Conservation (phyloP, 1,140 invertebrate species). For the Camponotus vicinus region DNA sequence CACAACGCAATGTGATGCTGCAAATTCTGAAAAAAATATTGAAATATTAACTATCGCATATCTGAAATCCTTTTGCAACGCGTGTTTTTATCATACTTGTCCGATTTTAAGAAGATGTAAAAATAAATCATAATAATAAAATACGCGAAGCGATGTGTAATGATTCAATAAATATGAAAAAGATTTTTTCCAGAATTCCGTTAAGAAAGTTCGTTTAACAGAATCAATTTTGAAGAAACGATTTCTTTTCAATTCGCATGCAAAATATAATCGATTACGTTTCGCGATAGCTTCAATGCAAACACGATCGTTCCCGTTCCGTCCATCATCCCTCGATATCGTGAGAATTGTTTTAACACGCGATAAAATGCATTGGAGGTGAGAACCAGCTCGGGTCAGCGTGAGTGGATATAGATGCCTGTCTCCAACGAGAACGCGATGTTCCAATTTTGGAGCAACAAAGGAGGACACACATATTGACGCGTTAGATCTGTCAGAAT, state of each 20-base stretch:
- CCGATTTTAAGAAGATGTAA: not conserved
- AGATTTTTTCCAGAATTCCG: not conserved
- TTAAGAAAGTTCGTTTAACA: not conserved
- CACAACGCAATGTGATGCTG: too few species aligned
- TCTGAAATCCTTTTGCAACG: too few species aligned
- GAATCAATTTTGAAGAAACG: not conserved
- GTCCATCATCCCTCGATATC: constrained; percentile 43
- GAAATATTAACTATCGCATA: too few species aligned
- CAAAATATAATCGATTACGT: constrained; percentile 36
- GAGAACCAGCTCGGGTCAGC: constrained; percentile 52
- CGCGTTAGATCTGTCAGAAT: constrained; percentile 41
- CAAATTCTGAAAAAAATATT: too few species aligned
- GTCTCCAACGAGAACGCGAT: constrained; percentile 59
- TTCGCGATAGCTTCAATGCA: constrained; percentile 33
- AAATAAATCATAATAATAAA: not conserved
- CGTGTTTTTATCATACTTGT: not conserved
- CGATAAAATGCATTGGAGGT: constrained; percentile 62
- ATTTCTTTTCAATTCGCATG: not conserved
- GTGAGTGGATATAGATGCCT: constrained; percentile 65
- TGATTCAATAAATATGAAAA: not conserved
- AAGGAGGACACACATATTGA: constrained; percentile 42
- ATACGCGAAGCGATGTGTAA: not conserved
- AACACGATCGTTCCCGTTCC: constrained; percentile 40
- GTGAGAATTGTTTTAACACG: constrained; percentile 52
- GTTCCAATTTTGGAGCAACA: constrained; percentile 66